Conservation (phyloP, 2,888 invertebrate species). For the Eupithecia subumbrata region DNA sequence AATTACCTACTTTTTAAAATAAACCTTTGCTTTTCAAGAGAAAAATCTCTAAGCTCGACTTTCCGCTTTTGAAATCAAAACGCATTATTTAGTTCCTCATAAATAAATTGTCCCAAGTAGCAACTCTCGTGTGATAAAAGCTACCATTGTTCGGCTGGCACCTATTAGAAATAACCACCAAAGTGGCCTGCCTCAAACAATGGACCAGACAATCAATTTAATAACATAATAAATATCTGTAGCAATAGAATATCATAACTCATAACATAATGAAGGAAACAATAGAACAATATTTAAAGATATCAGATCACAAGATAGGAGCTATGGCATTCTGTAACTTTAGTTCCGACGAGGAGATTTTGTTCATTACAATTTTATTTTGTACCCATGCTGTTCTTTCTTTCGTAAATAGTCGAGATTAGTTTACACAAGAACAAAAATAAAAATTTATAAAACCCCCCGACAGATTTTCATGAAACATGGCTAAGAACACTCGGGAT, state of each 20-base stretch:
- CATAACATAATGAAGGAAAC: conserved; percentile 32
- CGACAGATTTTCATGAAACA: too few species aligned
- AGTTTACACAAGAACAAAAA: too few species aligned
- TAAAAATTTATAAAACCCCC: too few species aligned
- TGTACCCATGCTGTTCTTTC: too few species aligned
- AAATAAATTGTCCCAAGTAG: not conserved
- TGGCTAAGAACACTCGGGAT: too few species aligned
- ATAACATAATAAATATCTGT: conserved; percentile 31
- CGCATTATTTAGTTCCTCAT: not conserved
- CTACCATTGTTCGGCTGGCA: conserved; percentile 12
- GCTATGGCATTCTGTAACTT: conserved; percentile 11
- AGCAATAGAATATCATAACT: conserved; percentile 29
- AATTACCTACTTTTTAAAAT: too few species aligned
- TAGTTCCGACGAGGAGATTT: too few species aligned
- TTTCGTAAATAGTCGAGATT: too few species aligned
- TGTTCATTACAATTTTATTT: too few species aligned
- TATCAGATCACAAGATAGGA: conserved; percentile 35
- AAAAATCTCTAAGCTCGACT: too few species aligned
- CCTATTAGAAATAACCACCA: conserved; percentile 14
- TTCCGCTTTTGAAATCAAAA: not conserved
- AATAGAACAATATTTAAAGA: conserved; percentile 40
- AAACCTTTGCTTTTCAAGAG: too few species aligned
- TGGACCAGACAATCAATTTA: conserved; percentile 30
- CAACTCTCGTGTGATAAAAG: not conserved
- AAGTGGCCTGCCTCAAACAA: conserved; percentile 25